Base-by-base conservation (phyloP, 1,140 invertebrate genomes). In the Tyrophagus putrescentiae region DNA sequence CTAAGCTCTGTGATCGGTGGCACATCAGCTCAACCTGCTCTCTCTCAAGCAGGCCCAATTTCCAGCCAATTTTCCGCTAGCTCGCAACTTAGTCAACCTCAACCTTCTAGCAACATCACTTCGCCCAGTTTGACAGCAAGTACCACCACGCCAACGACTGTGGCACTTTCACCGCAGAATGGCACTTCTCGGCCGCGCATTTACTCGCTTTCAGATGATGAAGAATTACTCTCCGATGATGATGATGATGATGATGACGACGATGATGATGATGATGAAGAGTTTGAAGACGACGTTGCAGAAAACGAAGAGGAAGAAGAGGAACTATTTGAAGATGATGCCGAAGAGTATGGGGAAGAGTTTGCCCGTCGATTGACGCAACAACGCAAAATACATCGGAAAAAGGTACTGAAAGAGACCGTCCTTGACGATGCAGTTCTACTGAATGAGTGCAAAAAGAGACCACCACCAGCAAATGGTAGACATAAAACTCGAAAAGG, bases 261-360 rank as follows among this genome's bases (percentile, higher is more conserved):
- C 28, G 52, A 54, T 54, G 52, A 54, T 54, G 52, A 54, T 13
- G 52, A 54, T 54, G 52, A 27, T 29, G n/a, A n/a, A n/a, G 25
- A 27, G 4, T 25, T 54, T 33, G 25, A 54, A 13, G 21, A 53
- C 34, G 27, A 54, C 39, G 52, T 34, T 13, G 52, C 32, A n/a
- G 28, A 31, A 18, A 34, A 31, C 9, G 16, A 54, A 33, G 27
- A 54, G 1, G 25, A 42, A 6, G 23, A 28, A n/a, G n/a, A n/a
- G n/a, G n/a, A n/a, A n/a, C n/a, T n/a, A n/a, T n/a, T n/a, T n/a
- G n/a, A n/a, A n/a, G n/a, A 54, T 54, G 52, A 54, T 13, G 52
- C 32, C 25, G 28, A 31, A 18, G 52, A 31, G 9, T 18, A 54
- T 23, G 27, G 39, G 1, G 25, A 42, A 6, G 23, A 28, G 23